phyloP scores from a whole-genome alignment of 2,113 vertebrate species.

The Pangasianodon hypophthalmus region DNA sequence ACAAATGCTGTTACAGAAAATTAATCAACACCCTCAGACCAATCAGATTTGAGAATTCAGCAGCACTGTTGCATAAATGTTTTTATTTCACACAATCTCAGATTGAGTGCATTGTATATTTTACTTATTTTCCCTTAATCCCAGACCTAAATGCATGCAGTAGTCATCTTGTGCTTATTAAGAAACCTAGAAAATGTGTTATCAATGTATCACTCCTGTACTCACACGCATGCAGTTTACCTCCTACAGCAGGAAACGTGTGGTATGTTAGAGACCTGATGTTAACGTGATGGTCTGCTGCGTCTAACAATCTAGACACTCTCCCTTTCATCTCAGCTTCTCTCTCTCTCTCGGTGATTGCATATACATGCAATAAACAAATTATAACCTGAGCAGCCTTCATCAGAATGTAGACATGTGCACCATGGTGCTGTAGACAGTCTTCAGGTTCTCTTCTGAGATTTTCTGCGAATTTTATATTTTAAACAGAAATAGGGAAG shows the following conservation, averaged over 20 bases:
- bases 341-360: slow-evolving; percentile 11
- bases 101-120: neutral
- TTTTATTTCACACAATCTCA: neutral
- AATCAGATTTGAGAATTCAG: neutral
- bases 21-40: neutral
- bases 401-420: neutral
- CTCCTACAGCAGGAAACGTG: slow-evolving; percentile 59
- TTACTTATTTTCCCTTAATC: neutral
- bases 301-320: slow-evolving; percentile 56
- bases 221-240: slow-evolving; percentile 6
- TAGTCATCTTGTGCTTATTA: slow-evolving; percentile 19
- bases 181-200: slow-evolving; percentile 60
- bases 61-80: neutral
- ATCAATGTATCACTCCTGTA: slow-evolving; percentile 56
- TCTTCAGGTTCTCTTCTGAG: neutral
- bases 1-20: neutral
- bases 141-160: neutral
- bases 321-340: slow-evolving; percentile 60
- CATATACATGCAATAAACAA: slow-evolving; percentile 8
- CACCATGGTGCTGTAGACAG: neutral
- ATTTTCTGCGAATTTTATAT: neutral
- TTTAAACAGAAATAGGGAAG: neutral
- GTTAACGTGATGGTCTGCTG: slow-evolving; percentile 75
- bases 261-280: slow-evolving; percentile 54
- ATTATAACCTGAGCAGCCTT: neutral